A percentile compares a stretch with the other conserved stretches of the same genome.
Conservation (phyloP, 2,113 vertebrate genomes). For the Heterochromis multidens region DNA sequence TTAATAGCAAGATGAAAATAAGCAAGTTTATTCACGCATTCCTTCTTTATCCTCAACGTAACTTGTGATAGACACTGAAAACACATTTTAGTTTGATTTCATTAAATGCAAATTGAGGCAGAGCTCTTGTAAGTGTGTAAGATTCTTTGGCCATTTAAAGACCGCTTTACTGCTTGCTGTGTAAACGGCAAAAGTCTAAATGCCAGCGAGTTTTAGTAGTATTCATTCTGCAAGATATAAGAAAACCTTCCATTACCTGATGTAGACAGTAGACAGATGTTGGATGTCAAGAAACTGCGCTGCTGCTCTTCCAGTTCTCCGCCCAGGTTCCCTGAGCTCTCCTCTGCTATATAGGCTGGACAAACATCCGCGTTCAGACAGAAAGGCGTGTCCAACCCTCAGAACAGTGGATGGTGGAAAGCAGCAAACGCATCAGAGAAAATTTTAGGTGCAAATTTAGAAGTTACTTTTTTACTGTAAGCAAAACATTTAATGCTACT, state of each 20-base stretch:
- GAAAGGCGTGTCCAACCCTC: conserved; percentile 5
- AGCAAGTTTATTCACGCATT: neutral
- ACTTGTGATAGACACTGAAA: neutral
- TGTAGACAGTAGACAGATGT: conserved; percentile 15
- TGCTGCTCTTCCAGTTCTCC: conserved; percentile 5
- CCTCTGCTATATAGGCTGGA: conserved; percentile 3
- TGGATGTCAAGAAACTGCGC: neutral
- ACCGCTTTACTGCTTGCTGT: neutral
- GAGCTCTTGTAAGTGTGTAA: neutral
- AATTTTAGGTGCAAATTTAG: neutral
- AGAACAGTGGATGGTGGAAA: neutral
- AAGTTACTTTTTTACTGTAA: neutral
- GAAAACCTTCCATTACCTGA: conserved; percentile 23
- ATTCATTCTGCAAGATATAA: neutral
- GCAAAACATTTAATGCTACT: neutral
- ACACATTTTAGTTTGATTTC: neutral
- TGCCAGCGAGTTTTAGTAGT: neutral
- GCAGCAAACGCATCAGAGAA: neutral
- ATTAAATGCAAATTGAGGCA: neutral
- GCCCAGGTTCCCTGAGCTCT: neutral
- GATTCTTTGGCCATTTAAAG: neutral
- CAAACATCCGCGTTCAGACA: neutral
- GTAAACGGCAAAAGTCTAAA: neutral
- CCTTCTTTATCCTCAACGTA: neutral
- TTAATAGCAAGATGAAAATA: neutral